Conservation (phyloP, 2,888 invertebrate genomes). For the Acleris literana region DNA sequence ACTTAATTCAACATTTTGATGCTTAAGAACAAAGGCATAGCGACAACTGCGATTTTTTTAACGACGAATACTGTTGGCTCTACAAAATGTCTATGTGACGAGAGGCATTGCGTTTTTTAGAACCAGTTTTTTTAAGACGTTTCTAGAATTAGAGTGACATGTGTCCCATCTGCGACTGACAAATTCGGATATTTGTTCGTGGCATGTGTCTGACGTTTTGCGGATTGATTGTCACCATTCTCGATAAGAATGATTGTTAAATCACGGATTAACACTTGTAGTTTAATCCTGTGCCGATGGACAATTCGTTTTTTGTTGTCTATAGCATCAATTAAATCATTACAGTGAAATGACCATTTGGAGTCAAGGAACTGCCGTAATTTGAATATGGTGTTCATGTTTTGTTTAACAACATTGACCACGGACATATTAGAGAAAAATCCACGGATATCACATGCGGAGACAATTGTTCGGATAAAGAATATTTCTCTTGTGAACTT, state of each 20-base stretch:
- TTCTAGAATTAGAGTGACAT: conserved; percentile 28
- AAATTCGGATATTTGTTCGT: conserved; percentile 20
- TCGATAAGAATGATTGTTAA: conserved; percentile 17
- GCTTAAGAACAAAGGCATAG: conserved; percentile 2
- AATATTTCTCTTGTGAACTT: too few relatives aligned
- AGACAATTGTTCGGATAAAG: too few relatives aligned
- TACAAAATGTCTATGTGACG: conserved; percentile 13
- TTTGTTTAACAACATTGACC: too few relatives aligned
- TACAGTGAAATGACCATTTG: background rate
- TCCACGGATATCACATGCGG: too few relatives aligned
- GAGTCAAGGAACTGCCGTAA: conserved; percentile 10
- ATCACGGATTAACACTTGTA: conserved; percentile 6
- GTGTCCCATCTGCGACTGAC: conserved; percentile 14
- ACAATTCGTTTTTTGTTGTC: background rate
- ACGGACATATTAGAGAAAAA: too few relatives aligned
- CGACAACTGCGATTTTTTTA: background rate
- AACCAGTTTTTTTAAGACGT: conserved; percentile 14
- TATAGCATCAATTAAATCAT: conserved; percentile 15
- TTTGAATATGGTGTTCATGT: too few relatives aligned
- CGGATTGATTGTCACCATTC: conserved; percentile 19
- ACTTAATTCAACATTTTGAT: background rate
- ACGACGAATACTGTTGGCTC: background rate
- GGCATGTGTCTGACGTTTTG: conserved; percentile 6
- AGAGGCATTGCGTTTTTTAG: conserved; percentile 6
- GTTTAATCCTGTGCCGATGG: background rate